Evolutionary conservation across 2,113 vertebrate genomes (phyloP), one percentile per base, ranked within the genome.

Genomic region (Cololabis saira): DNA sequence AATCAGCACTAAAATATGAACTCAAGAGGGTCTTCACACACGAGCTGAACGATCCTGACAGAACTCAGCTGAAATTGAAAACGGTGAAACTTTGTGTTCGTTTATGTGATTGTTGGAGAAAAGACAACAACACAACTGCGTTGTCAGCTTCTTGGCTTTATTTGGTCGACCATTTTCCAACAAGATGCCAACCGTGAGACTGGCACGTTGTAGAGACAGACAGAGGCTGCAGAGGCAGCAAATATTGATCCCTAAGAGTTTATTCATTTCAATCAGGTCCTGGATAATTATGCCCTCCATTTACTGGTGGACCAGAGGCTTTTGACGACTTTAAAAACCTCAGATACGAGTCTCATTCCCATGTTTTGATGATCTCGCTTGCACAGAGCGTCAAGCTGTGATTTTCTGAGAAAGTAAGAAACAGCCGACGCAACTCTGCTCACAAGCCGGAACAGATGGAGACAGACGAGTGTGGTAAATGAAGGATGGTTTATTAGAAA

Each of bases 111-210:
- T 33, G 4, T 12, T n/a, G 16, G 3, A n/a, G 37, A 43, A 61
- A 30, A 11, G 16, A 60, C 72, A 59, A 67, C 9, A 18, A 55
- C 30, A 27, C 68, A 30, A 4, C 33, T 37, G 33, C 33, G 10
- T 11, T 43, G 52, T 76, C 49, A 70, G 43, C 59, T 62, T 67
- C 17, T 59, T 61, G 33, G 33, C 37, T 44, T 24, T 88, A 87
- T 82, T 83, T 67, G 75, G 54, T 75, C 41, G 78, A 80, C 70
- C 59, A 67, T 78, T 68, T n/a, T 76, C 75, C 73, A 77, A 67
- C 43, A 63, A 80, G 78, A 79, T 55, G 66, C 68, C 50, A 60
- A 72, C 66, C 69, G 64, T 64, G 71, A 70, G 54, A 61, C 55
- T 54, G 51, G 80, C 44, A 65, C 42, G 55, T 45, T 60, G 47